A percentile compares a stretch with the other conserved stretches of the same genome.
These are phyloP conservation scores for Bombus soroeensis DNA, from an alignment of 1,140 invertebrate species.

Conservation along the genomic window DNA sequence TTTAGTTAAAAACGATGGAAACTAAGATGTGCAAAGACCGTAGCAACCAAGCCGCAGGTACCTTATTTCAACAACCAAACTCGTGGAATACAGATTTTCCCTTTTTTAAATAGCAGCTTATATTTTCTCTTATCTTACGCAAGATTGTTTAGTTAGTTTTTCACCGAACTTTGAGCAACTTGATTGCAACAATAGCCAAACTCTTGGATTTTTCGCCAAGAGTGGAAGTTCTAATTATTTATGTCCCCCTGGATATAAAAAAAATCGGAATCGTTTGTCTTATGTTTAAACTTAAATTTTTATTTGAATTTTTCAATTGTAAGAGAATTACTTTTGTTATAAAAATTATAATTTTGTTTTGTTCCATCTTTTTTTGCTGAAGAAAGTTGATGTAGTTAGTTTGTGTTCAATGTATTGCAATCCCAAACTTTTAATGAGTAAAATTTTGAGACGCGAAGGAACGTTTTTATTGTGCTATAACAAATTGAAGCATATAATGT, in stretches of 20 bases:
- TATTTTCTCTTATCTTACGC: conserved; percentile 23
- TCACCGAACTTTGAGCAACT: conserved; percentile 18
- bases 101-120: neutral
- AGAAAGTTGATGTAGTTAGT: neutral
- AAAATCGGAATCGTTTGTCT: neutral
- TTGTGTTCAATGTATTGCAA: neutral
- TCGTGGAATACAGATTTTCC: conserved; percentile 1
- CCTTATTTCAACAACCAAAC: neutral
- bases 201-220: neutral
- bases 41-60: neutral
- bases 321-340: neutral
- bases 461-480: neutral
- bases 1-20: neutral
- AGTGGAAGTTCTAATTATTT: neutral
- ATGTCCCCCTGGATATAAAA: neutral
- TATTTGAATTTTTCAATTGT: neutral
- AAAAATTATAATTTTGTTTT: neutral
- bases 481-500: neutral
- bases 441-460: neutral
- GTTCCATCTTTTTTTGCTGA: neutral
- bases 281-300: neutral
- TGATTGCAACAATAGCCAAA: conserved; percentile 4
- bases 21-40: neutral
- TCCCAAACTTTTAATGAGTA: neutral
- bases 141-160: conserved; percentile 11